These are phyloP conservation scores for Varecia variegata DNA, from an alignment of 2,797 vertebrate species.

Conservation along the genomic window DNA sequence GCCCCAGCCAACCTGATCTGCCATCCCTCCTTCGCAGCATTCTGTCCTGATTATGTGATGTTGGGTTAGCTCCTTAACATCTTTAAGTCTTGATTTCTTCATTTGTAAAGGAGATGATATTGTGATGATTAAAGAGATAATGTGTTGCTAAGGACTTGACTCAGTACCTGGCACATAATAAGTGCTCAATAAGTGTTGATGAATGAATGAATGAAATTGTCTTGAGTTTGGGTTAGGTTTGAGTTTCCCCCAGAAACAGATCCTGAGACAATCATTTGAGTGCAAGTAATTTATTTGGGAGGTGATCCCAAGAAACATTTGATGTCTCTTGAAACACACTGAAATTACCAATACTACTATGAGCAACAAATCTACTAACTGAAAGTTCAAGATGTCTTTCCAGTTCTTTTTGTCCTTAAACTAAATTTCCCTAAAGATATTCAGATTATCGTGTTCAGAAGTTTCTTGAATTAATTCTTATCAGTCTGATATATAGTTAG, in stretches of 20 bases:
- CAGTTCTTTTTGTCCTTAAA: neutral
- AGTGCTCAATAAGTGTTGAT: neutral
- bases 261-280: neutral
- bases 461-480: neutral
- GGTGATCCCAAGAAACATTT: neutral
- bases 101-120: neutral
- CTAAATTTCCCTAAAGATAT: neutral
- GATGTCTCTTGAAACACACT: neutral
- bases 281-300: neutral
- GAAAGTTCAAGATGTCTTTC: neutral
- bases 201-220: neutral
- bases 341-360: neutral
- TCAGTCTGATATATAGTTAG: neutral
- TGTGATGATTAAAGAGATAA: neutral
- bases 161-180: neutral
- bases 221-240: neutral
- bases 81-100: neutral
- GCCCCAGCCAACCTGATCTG: neutral
- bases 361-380: neutral
- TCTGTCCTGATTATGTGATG: neutral
- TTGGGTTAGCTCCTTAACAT: neutral
- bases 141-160: neutral
- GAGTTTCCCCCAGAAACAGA: neutral
- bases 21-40: neutral
- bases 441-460: neutral